Conservation (phyloP, 2,113 vertebrate species). For the Coryphaenoides rupestris region DNA sequence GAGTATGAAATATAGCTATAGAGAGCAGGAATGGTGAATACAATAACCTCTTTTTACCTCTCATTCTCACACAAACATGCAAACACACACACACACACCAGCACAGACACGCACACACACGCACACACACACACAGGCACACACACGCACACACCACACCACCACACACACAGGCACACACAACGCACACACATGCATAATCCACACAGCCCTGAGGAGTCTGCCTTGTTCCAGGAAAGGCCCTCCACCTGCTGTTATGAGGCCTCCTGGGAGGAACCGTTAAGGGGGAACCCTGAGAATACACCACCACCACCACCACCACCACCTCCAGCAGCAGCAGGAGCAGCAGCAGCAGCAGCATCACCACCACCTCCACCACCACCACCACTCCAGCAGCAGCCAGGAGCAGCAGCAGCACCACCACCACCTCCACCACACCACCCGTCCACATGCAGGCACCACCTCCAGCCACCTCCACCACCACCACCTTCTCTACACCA, state of each 20-base stretch:
- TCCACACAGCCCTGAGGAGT: constrained; percentile 38
- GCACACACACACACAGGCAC: background rate
- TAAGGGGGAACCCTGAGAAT: constrained; percentile 23
- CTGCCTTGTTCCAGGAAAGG: constrained; percentile 43
- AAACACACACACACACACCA: background rate
- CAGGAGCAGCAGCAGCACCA: too few relatives aligned
- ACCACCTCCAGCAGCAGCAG: too few relatives aligned
- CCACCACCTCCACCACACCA: too few relatives aligned
- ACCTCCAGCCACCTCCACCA: too few relatives aligned
- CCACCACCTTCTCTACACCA: background rate
- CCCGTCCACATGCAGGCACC: too few relatives aligned
- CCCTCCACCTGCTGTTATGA: constrained; percentile 55
- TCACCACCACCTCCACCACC: too few relatives aligned
- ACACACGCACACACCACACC: constrained; percentile 5
- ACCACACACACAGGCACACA: background rate
- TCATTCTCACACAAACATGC: background rate
- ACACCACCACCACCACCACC: too few relatives aligned
- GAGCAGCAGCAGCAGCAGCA: too few relatives aligned
- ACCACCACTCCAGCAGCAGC: too few relatives aligned
- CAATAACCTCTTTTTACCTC: background rate
- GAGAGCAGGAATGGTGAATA: too few relatives aligned
- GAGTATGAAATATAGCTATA: too few relatives aligned
- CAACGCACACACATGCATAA: constrained; percentile 20
- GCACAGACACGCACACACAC: constrained; percentile 9
- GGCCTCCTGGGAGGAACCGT: constrained; percentile 18